These are phyloP conservation scores for Xenopus tropicalis DNA, from an alignment of 2,113 vertebrate genomes.

Conservation along the genomic window UCB_Xtro_10.0 CM004451.2:60001501-60002000, in stretches of 20 bases:
- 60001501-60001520: slow-evolving; percentile 12
- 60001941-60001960: slow-evolving; percentile 17
- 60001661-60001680: neutral
- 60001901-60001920: slow-evolving; percentile 3
- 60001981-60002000: neutral
- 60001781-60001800: slow-evolving; percentile 36
- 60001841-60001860: slow-evolving; percentile 21
- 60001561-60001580: too few relatives aligned
- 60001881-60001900: slow-evolving; percentile 26
- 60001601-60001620: neutral
- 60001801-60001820: slow-evolving; percentile 30
- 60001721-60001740: slow-evolving; percentile 33
- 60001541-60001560: neutral
- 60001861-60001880: slow-evolving; percentile 16
- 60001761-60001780: slow-evolving; percentile 27
- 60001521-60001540: slow-evolving; percentile 14
- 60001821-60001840: slow-evolving; percentile 39
- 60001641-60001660: neutral
- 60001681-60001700: neutral
- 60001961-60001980: neutral
- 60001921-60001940: neutral
- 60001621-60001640: neutral
- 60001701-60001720: slow-evolving; percentile 20
- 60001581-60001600: too few relatives aligned
- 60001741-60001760: slow-evolving; percentile 34